These are phyloP conservation scores for Maniola hyperantus DNA, from an alignment of 2,888 invertebrate genomes.

Conservation along the genomic window DNA sequence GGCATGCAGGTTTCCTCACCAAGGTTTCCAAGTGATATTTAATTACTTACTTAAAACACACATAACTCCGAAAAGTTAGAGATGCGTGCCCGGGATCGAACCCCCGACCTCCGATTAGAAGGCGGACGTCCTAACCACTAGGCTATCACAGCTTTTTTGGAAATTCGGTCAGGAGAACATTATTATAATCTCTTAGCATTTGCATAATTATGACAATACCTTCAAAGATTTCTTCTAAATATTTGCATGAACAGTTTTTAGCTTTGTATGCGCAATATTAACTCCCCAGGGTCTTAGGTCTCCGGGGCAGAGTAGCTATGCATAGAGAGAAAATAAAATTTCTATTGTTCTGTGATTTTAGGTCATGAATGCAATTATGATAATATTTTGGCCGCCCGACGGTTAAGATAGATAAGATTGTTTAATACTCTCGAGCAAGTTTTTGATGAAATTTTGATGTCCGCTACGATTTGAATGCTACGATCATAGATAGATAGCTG, in stretches of 20 bases:
- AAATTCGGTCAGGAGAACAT: no score
- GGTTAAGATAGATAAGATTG: neutral
- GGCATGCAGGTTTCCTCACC: no score
- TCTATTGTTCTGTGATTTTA: conserved; percentile 13
- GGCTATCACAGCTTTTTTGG: no score
- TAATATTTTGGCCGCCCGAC: neutral
- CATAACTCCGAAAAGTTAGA: no score
- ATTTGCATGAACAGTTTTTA: conserved; percentile 35
- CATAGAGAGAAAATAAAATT: conserved; percentile 18
- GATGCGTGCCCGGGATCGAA: no score
- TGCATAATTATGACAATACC: neutral
- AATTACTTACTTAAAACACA: no score
- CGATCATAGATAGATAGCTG: no score
- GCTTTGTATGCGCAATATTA: conserved; percentile 35
- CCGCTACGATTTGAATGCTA: no score
- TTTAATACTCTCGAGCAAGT: neutral
- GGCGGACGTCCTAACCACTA: no score
- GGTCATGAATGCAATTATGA: conserved; percentile 14
- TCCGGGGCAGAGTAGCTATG: conserved; percentile 8
- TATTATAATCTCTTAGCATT: neutral
- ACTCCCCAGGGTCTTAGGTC: conserved; percentile 29
- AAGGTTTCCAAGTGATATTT: no score
- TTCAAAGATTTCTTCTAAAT: conserved; percentile 3
- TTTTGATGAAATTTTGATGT: neutral
- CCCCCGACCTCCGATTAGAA: no score